These are phyloP conservation scores for Ceratitis capitata DNA, from an alignment of 1,140 invertebrate species.

Conservation along the genomic window DNA sequence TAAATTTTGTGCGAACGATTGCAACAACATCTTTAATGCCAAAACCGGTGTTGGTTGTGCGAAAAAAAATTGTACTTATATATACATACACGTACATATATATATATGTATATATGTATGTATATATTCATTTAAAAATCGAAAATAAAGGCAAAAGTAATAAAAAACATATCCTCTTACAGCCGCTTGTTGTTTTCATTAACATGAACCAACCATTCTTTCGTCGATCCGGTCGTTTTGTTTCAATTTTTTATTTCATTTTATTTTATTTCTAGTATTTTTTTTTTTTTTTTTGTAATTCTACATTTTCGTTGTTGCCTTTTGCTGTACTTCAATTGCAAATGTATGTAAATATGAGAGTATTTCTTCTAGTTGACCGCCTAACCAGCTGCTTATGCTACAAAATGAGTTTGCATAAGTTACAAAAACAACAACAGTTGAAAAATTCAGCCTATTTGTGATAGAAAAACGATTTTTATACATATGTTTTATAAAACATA, in stretches of 20 bases:
- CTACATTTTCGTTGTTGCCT: not conserved
- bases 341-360: not conserved
- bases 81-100: too few relatives aligned
- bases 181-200: not conserved
- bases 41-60: slow-evolving; percentile 20
- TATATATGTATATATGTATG: too few relatives aligned
- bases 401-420: not conserved
- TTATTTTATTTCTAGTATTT: too few relatives aligned
- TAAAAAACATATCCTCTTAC: not conserved
- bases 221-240: not conserved
- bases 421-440: not conserved
- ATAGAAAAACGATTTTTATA: not conserved
- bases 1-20: not conserved
- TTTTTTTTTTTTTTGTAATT: too few relatives aligned
- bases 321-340: not conserved
- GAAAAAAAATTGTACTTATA: not conserved
- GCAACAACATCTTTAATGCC: slow-evolving; percentile 25
- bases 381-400: not conserved
- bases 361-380: not conserved
- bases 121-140: too few relatives aligned
- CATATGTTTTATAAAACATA: too few relatives aligned
- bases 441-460: not conserved
- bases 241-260: not conserved
- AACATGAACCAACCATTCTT: not conserved
- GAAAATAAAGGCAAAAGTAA: too few relatives aligned